phyloP scores from a whole-genome alignment of 2,113 vertebrate genomes.

The Bombycilla garrulus region DNA sequence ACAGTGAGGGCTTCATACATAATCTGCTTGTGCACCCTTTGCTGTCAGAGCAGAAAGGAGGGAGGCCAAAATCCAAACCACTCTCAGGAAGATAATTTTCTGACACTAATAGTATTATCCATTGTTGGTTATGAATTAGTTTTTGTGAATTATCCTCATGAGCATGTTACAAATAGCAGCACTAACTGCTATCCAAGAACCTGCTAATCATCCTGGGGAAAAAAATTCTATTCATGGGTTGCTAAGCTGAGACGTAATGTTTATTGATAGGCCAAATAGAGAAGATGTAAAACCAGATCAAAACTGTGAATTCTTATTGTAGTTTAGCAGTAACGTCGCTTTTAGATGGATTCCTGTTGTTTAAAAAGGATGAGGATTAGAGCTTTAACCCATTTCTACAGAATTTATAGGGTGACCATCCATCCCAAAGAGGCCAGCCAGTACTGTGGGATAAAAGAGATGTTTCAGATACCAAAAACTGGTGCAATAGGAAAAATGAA shows the following conservation, averaged over 20 bases:
- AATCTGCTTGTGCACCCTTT: not conserved
- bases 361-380: not conserved
- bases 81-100: not conserved
- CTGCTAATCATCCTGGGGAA: not conserved
- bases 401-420: not conserved
- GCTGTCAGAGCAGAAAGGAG: not conserved
- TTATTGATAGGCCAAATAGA: not conserved
- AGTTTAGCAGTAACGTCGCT: not conserved
- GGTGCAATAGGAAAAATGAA: not conserved
- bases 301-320: not conserved
- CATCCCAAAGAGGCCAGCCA: not conserved
- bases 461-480: not conserved
- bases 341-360: not conserved
- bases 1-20: not conserved
- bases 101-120: not conserved
- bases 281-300: not conserved
- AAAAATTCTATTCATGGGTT: not conserved
- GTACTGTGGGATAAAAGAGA: not conserved
- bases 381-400: not conserved
- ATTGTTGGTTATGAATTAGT: not conserved
- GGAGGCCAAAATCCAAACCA: not conserved
- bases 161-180: not conserved
- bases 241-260: not conserved
- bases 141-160: not conserved
- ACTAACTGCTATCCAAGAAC: not conserved